Percentiles rank a stretch among this genome's conserved stretches.
phyloP scores from a whole-genome alignment of 2,888 invertebrate species.

The Sminthurides aquaticus region DNA sequence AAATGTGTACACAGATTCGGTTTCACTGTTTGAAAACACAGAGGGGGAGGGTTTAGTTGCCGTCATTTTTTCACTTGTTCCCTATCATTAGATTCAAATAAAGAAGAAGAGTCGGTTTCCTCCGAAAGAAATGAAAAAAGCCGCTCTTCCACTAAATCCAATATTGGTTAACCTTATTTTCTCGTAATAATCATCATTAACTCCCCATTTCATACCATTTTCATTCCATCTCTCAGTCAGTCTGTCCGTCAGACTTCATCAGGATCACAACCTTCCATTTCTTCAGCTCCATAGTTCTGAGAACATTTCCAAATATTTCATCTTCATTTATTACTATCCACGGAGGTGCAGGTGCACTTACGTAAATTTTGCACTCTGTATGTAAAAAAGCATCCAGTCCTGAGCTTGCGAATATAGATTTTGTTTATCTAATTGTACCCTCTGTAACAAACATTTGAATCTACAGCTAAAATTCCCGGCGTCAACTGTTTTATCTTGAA shows the following conservation, averaged over 20 bases:
- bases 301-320: too few relatives aligned
- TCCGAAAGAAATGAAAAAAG: conserved; percentile 4
- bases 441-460: too few relatives aligned
- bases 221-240: background rate
- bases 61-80: conserved; percentile 4
- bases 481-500: too few relatives aligned
- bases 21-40: background rate
- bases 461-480: too few relatives aligned
- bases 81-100: conserved; percentile 22
- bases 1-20: background rate
- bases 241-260: background rate
- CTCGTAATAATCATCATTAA: conserved; percentile 18
- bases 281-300: too few relatives aligned
- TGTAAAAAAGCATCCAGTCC: too few relatives aligned
- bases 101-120: conserved; percentile 9
- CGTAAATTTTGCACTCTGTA: too few relatives aligned
- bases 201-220: background rate
- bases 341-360: too few relatives aligned
- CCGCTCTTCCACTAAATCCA: conserved; percentile 35
- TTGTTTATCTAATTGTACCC: too few relatives aligned
- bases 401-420: too few relatives aligned
- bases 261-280: background rate
- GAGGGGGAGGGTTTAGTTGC: background rate
- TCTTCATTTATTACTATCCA: too few relatives aligned
- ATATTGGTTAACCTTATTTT: conserved; percentile 37